These are phyloP conservation scores for Adela reaumurella DNA, from an alignment of 2,888 invertebrate genomes.

Conservation along the genomic window DNA sequence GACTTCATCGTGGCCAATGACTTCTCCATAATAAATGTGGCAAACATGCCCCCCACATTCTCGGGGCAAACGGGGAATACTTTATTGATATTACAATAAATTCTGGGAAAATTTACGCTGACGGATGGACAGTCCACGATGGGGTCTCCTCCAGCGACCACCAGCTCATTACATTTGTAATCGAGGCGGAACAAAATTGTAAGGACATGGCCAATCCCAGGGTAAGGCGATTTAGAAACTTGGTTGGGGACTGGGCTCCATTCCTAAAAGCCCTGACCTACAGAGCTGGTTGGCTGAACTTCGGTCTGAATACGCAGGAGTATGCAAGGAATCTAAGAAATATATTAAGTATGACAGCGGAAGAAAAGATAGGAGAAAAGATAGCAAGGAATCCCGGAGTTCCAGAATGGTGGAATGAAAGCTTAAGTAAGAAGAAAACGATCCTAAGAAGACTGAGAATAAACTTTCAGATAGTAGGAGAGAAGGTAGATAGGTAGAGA, in stretches of 20 bases:
- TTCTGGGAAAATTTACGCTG: neutral
- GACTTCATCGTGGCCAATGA: neutral
- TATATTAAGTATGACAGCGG: neutral
- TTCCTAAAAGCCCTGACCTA: neutral
- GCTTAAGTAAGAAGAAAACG: too few relatives aligned
- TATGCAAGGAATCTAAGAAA: neutral
- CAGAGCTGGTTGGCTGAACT: neutral
- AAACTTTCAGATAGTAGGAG: neutral
- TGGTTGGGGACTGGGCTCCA: neutral
- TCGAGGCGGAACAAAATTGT: neutral
- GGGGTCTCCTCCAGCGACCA: neutral
- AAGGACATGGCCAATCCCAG: neutral
- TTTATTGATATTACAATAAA: constrained; percentile 1
- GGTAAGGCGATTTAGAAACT: neutral
- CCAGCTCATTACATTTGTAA: neutral
- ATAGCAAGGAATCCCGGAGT: neutral
- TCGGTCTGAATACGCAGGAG: neutral
- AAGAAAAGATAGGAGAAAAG: neutral
- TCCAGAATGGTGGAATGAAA: constrained; percentile 1
- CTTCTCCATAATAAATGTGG: neutral
- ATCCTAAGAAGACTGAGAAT: neutral
- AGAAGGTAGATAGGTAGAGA: too few relatives aligned
- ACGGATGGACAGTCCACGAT: neutral
- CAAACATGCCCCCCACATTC: neutral
- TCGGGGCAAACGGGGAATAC: neutral